These are phyloP conservation scores for Hypotaenidia okinawae DNA, from an alignment of 2,797 vertebrate genomes.

Conservation along the genomic window DNA sequence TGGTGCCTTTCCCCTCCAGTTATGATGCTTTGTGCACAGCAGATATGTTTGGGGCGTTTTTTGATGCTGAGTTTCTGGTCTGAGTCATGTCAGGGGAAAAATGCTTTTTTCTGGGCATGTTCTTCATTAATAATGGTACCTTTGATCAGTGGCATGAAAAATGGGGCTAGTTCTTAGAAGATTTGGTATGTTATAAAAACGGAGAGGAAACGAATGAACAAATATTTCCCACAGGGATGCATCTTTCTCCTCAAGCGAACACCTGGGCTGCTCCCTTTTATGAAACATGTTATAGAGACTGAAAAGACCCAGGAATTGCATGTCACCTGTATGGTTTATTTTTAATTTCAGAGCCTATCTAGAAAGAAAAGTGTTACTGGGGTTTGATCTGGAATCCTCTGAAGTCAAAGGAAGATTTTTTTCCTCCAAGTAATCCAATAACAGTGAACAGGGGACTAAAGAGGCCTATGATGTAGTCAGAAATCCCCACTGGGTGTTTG, in stretches of 20 bases:
- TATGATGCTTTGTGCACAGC: fast-evolving
- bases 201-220: background rate
- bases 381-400: background rate
- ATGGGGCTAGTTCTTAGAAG: background rate
- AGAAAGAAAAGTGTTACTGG: background rate
- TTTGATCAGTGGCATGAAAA: background rate
- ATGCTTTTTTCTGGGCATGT: background rate
- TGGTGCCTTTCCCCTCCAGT: background rate
- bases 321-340: background rate
- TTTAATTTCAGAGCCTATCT: background rate
- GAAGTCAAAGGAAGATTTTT: background rate
- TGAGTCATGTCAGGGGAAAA: background rate
- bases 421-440: background rate
- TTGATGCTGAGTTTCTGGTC: background rate
- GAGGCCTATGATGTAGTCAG: background rate
- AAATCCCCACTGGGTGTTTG: background rate
- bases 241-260: background rate
- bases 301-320: background rate
- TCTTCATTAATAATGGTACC: background rate
- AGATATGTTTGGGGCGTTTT: background rate
- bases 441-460: background rate
- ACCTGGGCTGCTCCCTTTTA: background rate
- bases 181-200: background rate
- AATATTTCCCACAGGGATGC: background rate
- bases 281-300: background rate